These are phyloP conservation scores for Nixonia krombeini DNA, from an alignment of 1,140 invertebrate species.

Conservation along the genomic window DNA sequence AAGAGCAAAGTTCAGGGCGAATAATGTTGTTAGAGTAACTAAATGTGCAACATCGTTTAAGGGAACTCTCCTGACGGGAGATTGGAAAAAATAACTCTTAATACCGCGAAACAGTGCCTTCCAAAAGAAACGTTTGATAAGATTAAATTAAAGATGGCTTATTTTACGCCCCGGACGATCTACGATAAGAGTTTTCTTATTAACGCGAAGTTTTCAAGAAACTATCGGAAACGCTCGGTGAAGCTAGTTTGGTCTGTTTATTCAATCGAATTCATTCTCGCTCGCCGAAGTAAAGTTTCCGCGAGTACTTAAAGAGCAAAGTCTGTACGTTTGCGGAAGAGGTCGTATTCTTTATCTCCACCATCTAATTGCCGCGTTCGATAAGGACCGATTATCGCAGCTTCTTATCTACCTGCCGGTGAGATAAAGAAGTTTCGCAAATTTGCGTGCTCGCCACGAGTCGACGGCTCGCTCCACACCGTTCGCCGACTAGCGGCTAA, in stretches of 20 bases:
- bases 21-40: too few species aligned
- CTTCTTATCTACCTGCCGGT: constrained; percentile 34
- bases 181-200: constrained; percentile 27
- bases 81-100: too few species aligned
- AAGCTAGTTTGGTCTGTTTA: constrained; percentile 25
- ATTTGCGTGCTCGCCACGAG: constrained; percentile 20
- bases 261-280: constrained; percentile 16
- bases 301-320: constrained; percentile 25
- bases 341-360: constrained; percentile 16
- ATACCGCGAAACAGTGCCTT: too few species aligned
- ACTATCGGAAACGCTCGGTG: constrained; percentile 14
- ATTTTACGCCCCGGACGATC: background rate
- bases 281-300: constrained; percentile 19
- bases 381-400: constrained; percentile 38
- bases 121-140: too few species aligned
- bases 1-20: too few species aligned
- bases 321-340: constrained; percentile 14
- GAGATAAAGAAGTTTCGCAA: constrained; percentile 42
- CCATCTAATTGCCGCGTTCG: constrained; percentile 40
- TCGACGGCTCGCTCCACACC: constrained; percentile 1
- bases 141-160: constrained; percentile 5
- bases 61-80: too few species aligned
- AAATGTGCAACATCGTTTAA: too few species aligned
- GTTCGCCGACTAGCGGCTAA: too few species aligned
- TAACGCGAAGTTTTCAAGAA: constrained; percentile 14